Evolutionary conservation across 2,113 vertebrate genomes (phyloP), one percentile per base, ranked within the genome.

Genomic region (Poecilia latipinna): DNA sequence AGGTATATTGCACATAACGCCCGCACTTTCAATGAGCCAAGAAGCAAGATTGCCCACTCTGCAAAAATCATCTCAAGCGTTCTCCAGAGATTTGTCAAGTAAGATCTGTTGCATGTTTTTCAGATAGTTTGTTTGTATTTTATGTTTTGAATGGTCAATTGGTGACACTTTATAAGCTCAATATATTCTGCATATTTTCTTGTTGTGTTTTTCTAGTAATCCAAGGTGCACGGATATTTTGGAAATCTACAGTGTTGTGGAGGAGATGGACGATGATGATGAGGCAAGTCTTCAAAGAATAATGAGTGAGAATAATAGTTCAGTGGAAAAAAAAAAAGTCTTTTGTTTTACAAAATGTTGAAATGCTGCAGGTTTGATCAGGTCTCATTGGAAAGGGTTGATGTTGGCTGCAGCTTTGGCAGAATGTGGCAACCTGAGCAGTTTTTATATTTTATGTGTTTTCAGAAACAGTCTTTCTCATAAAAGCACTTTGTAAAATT

Each of bases 51-150:
- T 82, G 95, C 97, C 77, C 93, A 94, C 79, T 97, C 97, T 61
- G 97, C 97, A 69, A 99, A 97, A 92, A 95, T 96, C 83, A 96
- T 99, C 89, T 96, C 97, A 4, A 96, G 96, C 39, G 95, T 96
- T 68, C 96, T 99, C n/a, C 86, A 98, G 35, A 96, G 95, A 78
- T 99, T 97, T 77, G 96, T 99, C 80, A 96, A 95, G 98, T 99
- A 93, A 86, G 97, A 83, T 17, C 26, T 65, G 12, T 28, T 31
- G 63, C 8, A 65, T 61, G 22, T 65, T 48, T 0, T n/a, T n/a
- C 51, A 57, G 12, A 11, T 35, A 26, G 26, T 26, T 26, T 37
- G 10, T 11, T 24, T 12, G 39, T 3, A 35, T 8, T 8, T 37
- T 35, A 32, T 37, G 10, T 68, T 15, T 39, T 29, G 8, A 29